Base-by-base conservation (phyloP, 2,113 vertebrate species). In the Fulmarus glacialis region DNA sequence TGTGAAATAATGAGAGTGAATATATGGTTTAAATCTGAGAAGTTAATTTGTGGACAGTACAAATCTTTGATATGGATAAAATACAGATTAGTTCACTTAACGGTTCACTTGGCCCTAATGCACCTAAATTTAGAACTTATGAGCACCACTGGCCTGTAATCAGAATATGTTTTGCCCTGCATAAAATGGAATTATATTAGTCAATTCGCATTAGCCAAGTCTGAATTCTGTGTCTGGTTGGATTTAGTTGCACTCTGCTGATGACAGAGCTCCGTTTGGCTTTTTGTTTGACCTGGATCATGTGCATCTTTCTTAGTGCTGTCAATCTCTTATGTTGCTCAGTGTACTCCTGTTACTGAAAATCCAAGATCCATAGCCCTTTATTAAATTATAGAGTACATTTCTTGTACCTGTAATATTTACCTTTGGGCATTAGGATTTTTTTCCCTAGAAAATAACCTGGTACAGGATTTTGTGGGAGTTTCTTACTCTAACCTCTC, bases 161-260 rank as follows among this genome's bases (percentile, higher is more conserved):
- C 97, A 97, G 82, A 93, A 93, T 95, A 96, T 97, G 84, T 97
- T 98, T 98, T 97, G 60, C 93, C 97, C 93, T 94, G 86, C 88
- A 72, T 97, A 93, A 96, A 98, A 95, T 79, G 87, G 75, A 92
- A 94, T 97, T 94, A 38, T 79, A 29, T 97, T 97, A 98, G 98
- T 98, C 98, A 97, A 74, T 96, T 97, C 18, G 1, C 47, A 95
- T 97, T 98, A 98, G 95, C 77, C 48, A 59, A 93, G 96, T 84
- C 89, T 94, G 94, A 94, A 50, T 94, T 43, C 96, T 84, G 80
- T 84, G 97, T 98, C 97, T 92, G 84, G 59, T 94, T 97, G 93
- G 92, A 98, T 98, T 98, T 97, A 66, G 93, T 92, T 97, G 87
- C 79, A n/a, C 87, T 93, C 91, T 92, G 85, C 84, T 96, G 95